phyloP scores from a whole-genome alignment of 2,888 invertebrate species.

The Papilio elwesi region DNA sequence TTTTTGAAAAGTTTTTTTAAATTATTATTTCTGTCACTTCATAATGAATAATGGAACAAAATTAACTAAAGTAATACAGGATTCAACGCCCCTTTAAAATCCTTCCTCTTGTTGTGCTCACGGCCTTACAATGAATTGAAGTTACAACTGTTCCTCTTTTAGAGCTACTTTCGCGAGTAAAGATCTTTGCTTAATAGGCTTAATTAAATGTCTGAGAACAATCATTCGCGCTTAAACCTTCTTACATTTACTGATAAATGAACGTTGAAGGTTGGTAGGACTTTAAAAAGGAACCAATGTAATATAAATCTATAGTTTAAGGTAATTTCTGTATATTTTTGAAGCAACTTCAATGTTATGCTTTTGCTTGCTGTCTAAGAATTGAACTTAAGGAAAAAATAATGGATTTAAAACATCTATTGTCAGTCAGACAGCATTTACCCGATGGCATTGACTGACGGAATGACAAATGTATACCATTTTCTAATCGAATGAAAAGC shows the following conservation, averaged over 20 bases:
- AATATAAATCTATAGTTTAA: no score
- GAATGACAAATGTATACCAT: conserved; percentile 42
- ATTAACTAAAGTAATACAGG: not conserved
- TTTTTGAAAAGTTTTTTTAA: no score
- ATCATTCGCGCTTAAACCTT: conserved; percentile 22
- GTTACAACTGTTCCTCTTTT: conserved; percentile 32
- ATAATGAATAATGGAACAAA: no score
- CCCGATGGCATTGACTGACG: conserved; percentile 42
- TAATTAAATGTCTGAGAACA: conserved; percentile 37
- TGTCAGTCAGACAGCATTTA: conserved; percentile 40
- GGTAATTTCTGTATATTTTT: no score
- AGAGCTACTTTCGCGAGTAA: conserved; percentile 29
- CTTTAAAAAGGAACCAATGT: conserved; percentile 17
- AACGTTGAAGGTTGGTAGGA: not conserved
- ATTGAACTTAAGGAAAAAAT: conserved; percentile 17
- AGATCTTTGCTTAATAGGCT: conserved; percentile 34
- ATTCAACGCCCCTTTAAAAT: not conserved
- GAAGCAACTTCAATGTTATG: no score
- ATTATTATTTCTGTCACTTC: no score
- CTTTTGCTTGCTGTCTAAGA: conserved; percentile 5
- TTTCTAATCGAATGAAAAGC: not conserved
- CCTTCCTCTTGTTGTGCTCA: not conserved
- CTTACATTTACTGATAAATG: conserved; percentile 13
- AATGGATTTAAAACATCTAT: conserved; percentile 36
- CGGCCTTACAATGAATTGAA: conserved; percentile 22